phyloP scores from a whole-genome alignment of 1,140 invertebrate species.

The Nasonia longicornis region DNA sequence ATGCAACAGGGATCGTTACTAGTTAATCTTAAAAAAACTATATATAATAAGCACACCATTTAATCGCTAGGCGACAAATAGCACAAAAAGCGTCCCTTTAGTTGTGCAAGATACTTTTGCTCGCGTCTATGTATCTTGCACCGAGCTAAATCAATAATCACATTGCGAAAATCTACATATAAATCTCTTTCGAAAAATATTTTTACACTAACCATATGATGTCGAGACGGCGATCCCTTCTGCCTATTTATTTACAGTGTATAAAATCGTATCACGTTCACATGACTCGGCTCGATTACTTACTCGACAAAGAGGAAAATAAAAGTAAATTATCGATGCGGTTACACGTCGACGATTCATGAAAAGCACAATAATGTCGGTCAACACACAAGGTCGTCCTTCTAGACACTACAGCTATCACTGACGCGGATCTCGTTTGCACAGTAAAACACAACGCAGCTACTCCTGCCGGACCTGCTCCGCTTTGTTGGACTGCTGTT shows the following conservation, averaged over 20 bases:
- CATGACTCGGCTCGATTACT: constrained; percentile 18
- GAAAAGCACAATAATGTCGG: not conserved
- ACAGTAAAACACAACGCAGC: not conserved
- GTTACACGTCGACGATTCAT: constrained; percentile 20
- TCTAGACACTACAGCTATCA: constrained; percentile 27
- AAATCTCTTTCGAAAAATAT: constrained; percentile 32
- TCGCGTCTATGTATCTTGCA: not conserved
- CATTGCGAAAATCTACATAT: constrained; percentile 24
- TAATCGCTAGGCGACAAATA: constrained; percentile 18
- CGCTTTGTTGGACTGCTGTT: constrained; percentile 48
- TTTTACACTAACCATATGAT: constrained; percentile 32
- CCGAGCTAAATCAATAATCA: constrained; percentile 30
- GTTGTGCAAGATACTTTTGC: not conserved
- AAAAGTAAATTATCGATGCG: not conserved
- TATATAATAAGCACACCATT: constrained; percentile 24
- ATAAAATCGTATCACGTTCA: constrained; percentile 38
- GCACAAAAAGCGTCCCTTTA: constrained; percentile 18
- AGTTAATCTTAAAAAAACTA: constrained; percentile 9
- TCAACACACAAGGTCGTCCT: constrained; percentile 27
- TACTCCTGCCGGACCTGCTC: constrained; percentile 46
- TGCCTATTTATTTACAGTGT: constrained; percentile 34
- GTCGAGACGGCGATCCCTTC: not conserved
- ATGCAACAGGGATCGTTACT: constrained; percentile 24
- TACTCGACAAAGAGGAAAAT: not conserved
- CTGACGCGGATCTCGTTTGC: not conserved